Base-by-base conservation (phyloP, 2,113 vertebrate genomes). In the Crypturellus undulatus region DNA sequence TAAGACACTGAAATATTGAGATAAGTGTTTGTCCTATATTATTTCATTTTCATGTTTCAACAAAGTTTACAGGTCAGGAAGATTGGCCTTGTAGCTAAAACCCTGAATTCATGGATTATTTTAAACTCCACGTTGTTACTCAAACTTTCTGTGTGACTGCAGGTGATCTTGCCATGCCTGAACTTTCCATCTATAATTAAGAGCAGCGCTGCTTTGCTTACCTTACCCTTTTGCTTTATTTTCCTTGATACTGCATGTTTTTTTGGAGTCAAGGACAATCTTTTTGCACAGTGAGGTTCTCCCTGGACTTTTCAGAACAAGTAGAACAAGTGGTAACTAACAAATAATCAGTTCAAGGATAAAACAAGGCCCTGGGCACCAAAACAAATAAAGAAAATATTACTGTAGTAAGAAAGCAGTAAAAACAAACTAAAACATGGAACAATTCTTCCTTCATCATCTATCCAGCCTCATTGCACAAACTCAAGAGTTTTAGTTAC, bases 301-400 rank as follows among this genome's bases (percentile, higher is more conserved):
- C 12, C 80, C 72, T 90, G 77, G 40, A 36, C 52, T 75, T 84
- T 34, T 64, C 72, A 71, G 90, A 91, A 88, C 90, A 68, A 85
- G n/a, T 9, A 82, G 84, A 93, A 60, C 78, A 64, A 32, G 38
- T 67, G 68, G 88, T 91, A 92, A 93, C 71, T 95, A 64, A 6
- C 32, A 83, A 80, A 4, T 38, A 56, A 56, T 79, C 65, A 77
- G 82, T 95, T 94, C 91, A 94, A 94, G 95, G 71, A 85, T 93
- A 15, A 40, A 84, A 47, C 30, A 75, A 83, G 51, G 2, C 8
- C 36, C 25, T 59, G 26, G 88, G 12, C 16, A 68, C 30, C 15
- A 79, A 67, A 42, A 42, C 51, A 70, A 58, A 58, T 9, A 32
- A 58, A 30, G 6, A 79, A 54, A 64, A 4, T 12, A 34, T 79